phyloP scores from a whole-genome alignment of 2,113 vertebrate genomes.

The Stomatorhinus ivindoensis region DNA sequence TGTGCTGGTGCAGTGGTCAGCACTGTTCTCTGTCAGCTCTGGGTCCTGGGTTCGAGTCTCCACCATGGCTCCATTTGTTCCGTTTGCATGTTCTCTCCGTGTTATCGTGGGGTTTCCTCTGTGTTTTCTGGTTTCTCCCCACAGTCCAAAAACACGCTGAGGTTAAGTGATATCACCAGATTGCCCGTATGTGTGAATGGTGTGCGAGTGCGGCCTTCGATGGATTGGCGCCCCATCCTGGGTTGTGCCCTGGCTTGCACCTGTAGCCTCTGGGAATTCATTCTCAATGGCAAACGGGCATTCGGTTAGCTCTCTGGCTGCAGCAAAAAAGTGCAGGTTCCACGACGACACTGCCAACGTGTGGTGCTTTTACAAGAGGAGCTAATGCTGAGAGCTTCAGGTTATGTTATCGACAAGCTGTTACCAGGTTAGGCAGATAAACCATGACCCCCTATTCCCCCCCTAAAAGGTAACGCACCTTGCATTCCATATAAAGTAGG shows the following conservation, averaged over 20 bases:
- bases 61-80: too few species aligned
- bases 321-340: not conserved
- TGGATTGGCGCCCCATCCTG: not conserved
- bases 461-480: not conserved
- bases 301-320: not conserved
- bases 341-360: not conserved
- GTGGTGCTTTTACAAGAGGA: not conserved
- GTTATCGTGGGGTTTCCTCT: not conserved
- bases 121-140: not conserved
- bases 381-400: not conserved
- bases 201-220: not conserved
- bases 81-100: too few species aligned
- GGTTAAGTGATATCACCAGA: not conserved
- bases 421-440: not conserved
- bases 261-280: not conserved
- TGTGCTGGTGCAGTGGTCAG: too few species aligned
- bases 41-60: too few species aligned
- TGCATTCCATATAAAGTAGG: not conserved
- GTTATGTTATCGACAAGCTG: not conserved
- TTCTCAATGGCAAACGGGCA: not conserved
- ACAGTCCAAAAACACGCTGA: not conserved
- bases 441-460: too few species aligned
- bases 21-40: too few species aligned
- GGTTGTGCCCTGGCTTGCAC: not conserved
- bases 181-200: not conserved